phyloP scores from a whole-genome alignment of 2,113 vertebrate species.

The Aphyosemion australe region DNA sequence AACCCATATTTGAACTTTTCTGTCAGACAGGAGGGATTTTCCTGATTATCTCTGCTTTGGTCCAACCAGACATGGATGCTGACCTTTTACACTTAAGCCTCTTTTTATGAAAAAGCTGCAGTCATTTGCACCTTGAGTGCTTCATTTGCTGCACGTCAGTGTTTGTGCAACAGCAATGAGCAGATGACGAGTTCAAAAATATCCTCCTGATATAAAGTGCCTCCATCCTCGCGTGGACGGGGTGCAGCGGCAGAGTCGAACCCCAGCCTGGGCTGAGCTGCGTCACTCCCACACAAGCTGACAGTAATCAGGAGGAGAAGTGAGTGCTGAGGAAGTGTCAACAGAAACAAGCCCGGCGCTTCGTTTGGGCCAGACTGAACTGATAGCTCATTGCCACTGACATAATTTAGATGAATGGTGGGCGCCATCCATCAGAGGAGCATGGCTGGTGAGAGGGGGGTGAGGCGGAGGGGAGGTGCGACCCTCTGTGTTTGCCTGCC shows the following conservation, averaged over 20 bases:
- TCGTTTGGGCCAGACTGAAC: constrained; percentile 79
- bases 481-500: constrained; percentile 69
- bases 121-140: constrained; percentile 27
- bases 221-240: constrained; percentile 22
- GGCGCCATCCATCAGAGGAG: constrained; percentile 81
- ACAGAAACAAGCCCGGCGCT: constrained; percentile 77
- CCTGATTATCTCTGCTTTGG: constrained; percentile 19
- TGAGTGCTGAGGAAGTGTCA: constrained; percentile 77
- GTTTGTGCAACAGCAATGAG: constrained; percentile 22
- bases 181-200: constrained; percentile 17
- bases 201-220: constrained; percentile 20
- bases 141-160: constrained; percentile 18
- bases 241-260: constrained; percentile 4
- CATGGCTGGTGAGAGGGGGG: constrained; percentile 64
- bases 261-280: constrained; percentile 15
- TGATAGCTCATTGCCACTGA: constrained; percentile 82
- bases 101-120: constrained; percentile 24
- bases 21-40: constrained; percentile 11
- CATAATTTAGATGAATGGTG: constrained; percentile 90
- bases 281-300: constrained; percentile 58
- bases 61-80: not conserved
- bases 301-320: constrained; percentile 78
- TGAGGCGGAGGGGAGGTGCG: constrained; percentile 56
- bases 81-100: constrained; percentile 33
- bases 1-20: constrained; percentile 12